Evolutionary conservation across 2,797 vertebrate genomes (phyloP).

Genomic region (Gastrophryne carolinensis): DNA sequence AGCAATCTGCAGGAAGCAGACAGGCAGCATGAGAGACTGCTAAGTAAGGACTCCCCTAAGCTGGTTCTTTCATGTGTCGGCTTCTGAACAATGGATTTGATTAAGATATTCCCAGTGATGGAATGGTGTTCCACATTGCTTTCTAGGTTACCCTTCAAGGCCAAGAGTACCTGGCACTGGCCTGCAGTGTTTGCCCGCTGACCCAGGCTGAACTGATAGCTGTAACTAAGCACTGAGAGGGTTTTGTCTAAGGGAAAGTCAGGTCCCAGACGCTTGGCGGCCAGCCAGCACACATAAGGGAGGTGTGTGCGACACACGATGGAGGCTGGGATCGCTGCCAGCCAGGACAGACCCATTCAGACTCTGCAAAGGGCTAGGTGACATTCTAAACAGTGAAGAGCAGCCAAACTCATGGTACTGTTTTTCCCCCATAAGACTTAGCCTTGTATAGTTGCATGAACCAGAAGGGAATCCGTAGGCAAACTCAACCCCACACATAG

Average conservation of each 20-base stretch:
- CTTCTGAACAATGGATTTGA: not conserved
- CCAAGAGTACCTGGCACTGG: conserved; percentile 17
- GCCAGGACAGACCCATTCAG: not conserved
- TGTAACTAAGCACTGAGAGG: conserved; percentile 19
- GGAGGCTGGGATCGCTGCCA: not conserved
- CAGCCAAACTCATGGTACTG: not conserved
- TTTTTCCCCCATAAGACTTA: too few species aligned
- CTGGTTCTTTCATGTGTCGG: not conserved
- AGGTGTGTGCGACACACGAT: conserved; percentile 22
- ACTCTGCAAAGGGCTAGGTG: not conserved
- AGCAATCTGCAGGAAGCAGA: not conserved
- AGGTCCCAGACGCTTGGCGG: conserved; percentile 29
- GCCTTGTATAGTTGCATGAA: too few species aligned
- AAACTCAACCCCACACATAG: too few species aligned
- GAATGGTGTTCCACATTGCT: conserved; percentile 1
- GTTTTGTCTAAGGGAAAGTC: conserved; percentile 27
- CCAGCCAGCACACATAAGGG: conserved; percentile 6
- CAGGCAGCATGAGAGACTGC: not conserved
- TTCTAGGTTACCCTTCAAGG: conserved; percentile 37
- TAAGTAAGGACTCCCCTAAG: not conserved
- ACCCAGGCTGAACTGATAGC: not conserved
- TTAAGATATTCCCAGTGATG: not conserved
- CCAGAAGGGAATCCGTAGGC: too few species aligned
- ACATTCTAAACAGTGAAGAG: not conserved
- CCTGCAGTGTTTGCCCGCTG: not conserved